Conservation (phyloP, 2,888 invertebrate genomes). For the Cerastis leucographa region DNA sequence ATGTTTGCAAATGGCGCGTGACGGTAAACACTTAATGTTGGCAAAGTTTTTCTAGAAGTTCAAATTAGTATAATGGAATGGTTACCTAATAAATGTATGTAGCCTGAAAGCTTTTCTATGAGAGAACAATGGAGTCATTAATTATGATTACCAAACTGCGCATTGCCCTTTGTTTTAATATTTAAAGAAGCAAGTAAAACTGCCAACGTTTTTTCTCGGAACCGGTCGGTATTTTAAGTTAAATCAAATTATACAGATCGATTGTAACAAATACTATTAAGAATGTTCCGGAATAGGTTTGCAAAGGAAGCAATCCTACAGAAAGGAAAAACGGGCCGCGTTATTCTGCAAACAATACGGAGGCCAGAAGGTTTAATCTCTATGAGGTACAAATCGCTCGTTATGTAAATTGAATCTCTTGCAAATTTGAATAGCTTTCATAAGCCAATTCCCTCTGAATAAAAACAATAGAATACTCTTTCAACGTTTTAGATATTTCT, state of each 20-base stretch:
- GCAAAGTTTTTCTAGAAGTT: conserved; percentile 36
- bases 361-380: conserved; percentile 82
- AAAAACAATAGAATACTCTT: conserved; percentile 86
- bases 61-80: conserved; percentile 39
- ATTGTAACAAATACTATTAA: conserved; percentile 72
- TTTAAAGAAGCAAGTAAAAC: conserved; percentile 42
- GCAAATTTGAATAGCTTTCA: conserved; percentile 89
- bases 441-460: conserved; percentile 87
- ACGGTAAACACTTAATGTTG: conserved; percentile 46
- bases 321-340: conserved; percentile 73
- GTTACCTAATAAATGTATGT: conserved; percentile 9
- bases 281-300: conserved; percentile 68
- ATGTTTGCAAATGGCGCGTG: conserved; percentile 44
- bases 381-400: conserved; percentile 88
- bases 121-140: conserved; percentile 25
- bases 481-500: conserved; percentile 79
- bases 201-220: conserved; percentile 17
- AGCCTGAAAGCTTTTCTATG: conserved; percentile 28
- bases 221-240: conserved; percentile 39
- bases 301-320: conserved; percentile 73
- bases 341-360: conserved; percentile 79
- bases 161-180: conserved; percentile 33
- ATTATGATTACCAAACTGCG: conserved; percentile 32
- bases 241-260: conserved; percentile 69
- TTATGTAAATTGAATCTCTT: conserved; percentile 90